Percentiles rank a stretch among this genome's conserved stretches.
phyloP scores from a whole-genome alignment of 2,888 invertebrate species.

The Chymomyza procnemis region DNA sequence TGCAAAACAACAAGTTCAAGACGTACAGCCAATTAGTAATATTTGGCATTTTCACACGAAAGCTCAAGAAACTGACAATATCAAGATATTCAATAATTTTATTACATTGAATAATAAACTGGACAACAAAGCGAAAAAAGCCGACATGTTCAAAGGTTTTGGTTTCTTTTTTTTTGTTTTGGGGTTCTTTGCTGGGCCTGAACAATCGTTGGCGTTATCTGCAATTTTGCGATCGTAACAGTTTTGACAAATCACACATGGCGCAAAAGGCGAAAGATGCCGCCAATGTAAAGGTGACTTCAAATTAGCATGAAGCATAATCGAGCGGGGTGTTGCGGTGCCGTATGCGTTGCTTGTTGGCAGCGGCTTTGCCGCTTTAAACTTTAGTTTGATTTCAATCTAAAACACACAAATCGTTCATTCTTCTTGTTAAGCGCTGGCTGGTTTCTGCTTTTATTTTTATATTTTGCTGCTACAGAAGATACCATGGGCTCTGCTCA shows the following conservation, averaged over 20 bases:
- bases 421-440: constrained; percentile 33
- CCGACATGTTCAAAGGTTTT: constrained; percentile 9
- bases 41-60: constrained; percentile 34
- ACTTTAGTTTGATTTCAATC: constrained; percentile 73
- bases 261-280: constrained; percentile 8
- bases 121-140: constrained; percentile 1
- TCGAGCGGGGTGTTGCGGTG: not conserved
- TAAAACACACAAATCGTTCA: constrained; percentile 73
- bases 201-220: constrained; percentile 48
- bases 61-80: constrained; percentile 15
- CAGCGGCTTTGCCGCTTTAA: constrained; percentile 54
- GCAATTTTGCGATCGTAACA: constrained; percentile 68
- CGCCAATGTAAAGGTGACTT: constrained; percentile 39
- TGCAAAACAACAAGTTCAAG: not conserved
- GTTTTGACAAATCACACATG: constrained; percentile 68
- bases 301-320: not conserved
- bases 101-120: constrained; percentile 30
- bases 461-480: too few relatives aligned
- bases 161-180: constrained; percentile 2
- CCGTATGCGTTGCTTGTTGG: constrained; percentile 23
- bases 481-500: too few relatives aligned
- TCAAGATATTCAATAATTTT: constrained; percentile 58
- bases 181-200: not conserved
- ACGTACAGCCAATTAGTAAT: constrained; percentile 43
- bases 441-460: too few relatives aligned